Evolutionary conservation across 2,113 vertebrate genomes (phyloP).

Genomic region (Empidonax alnorum): DNA sequence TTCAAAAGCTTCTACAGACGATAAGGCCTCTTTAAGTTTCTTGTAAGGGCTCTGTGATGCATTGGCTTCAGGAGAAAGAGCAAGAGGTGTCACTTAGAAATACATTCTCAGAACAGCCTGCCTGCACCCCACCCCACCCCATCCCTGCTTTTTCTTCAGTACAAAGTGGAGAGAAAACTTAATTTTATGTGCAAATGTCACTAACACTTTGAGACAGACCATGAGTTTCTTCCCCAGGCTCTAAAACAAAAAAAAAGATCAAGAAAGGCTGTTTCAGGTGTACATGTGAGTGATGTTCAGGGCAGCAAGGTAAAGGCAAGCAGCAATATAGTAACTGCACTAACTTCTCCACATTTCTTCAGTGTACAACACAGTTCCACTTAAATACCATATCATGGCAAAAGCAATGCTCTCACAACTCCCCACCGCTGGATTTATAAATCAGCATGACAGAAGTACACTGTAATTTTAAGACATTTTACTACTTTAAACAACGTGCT

Average conservation of each 20-base stretch:
- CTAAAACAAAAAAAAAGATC: neutral
- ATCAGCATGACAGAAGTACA: neutral
- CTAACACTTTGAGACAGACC: neutral
- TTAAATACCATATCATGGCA: neutral
- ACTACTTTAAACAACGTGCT: neutral
- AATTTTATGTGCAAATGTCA: neutral
- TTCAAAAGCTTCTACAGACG: constrained; percentile 95
- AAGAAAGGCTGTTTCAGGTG: neutral
- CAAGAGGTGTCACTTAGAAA: neutral
- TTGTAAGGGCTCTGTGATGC: constrained; percentile 96
- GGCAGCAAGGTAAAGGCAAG: neutral
- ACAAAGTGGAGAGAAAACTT: neutral
- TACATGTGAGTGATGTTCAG: neutral
- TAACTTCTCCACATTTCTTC: neutral
- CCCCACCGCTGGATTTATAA: neutral
- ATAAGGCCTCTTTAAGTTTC: constrained; percentile 95
- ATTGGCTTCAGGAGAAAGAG: constrained; percentile 78
- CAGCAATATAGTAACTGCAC: neutral
- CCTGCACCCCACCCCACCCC: too few species aligned
- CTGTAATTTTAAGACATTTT: neutral
- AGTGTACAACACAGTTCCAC: neutral
- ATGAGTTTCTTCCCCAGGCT: neutral
- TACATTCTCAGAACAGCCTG: neutral
- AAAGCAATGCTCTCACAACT: neutral
- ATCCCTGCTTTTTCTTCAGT: neutral